Percentiles rank a stretch among this genome's conserved stretches.
phyloP scores from a whole-genome alignment of 2,888 invertebrate species.

The Polyploca ridens region DNA sequence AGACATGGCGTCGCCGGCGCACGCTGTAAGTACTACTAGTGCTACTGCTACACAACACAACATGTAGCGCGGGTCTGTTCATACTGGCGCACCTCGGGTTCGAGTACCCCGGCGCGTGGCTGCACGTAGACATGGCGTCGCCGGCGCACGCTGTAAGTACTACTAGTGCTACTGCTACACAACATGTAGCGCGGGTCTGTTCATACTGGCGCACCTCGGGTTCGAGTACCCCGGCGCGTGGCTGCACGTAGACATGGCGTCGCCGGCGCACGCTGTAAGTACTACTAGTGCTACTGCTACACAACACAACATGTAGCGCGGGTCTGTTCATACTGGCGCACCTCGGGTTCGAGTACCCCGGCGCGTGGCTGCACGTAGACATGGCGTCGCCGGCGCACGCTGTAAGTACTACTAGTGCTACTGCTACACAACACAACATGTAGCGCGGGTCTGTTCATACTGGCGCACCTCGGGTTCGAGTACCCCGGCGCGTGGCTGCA shows the following conservation, averaged over 20 bases:
- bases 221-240: constrained; percentile 94
- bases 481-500: constrained; percentile 95
- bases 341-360: constrained; percentile 93
- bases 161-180: not conserved
- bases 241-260: constrained; percentile 96
- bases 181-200: not conserved
- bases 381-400: constrained; percentile 93
- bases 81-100: constrained; percentile 94
- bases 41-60: not conserved
- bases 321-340: constrained; percentile 94
- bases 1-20: constrained; percentile 94
- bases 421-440: not conserved
- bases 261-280: constrained; percentile 91
- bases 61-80: constrained; percentile 91
- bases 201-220: constrained; percentile 77
- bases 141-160: constrained; percentile 90
- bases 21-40: constrained; percentile 84
- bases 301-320: constrained; percentile 80
- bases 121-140: constrained; percentile 96
- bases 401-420: constrained; percentile 77
- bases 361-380: constrained; percentile 95
- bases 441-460: no score
- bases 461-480: constrained; percentile 88
- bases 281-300: not conserved
- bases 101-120: constrained; percentile 93